phyloP scores from a whole-genome alignment of 2,113 vertebrate species.

The Pollachius pollachius region DNA sequence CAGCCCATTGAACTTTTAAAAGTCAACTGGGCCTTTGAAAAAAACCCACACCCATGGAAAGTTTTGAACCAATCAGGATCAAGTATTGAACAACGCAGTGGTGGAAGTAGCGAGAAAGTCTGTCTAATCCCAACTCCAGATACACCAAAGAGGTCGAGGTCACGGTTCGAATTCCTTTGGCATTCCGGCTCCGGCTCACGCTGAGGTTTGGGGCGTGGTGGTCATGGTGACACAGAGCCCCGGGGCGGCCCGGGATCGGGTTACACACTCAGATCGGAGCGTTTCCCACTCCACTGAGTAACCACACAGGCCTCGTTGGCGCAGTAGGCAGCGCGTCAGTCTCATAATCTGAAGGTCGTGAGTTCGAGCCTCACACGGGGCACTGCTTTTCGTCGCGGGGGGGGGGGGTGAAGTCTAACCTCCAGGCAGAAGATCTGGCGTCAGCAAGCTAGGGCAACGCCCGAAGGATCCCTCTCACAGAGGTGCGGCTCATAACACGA shows the following conservation, averaged over 20 bases:
- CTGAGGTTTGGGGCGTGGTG: background rate
- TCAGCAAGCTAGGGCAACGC: background rate
- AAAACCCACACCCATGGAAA: too few relatives aligned
- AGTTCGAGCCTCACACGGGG: conserved; percentile 45
- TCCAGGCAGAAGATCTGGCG: background rate
- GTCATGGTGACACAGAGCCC: background rate
- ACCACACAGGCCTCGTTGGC: conserved; percentile 11
- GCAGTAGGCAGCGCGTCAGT: conserved; percentile 48
- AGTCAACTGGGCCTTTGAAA: too few relatives aligned
- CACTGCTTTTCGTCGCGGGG: background rate
- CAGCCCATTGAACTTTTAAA: too few relatives aligned
- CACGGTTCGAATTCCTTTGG: conserved; percentile 16
- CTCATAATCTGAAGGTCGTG: conserved; percentile 52
- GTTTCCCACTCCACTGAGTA: background rate
- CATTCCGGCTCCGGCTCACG: conserved; percentile 35
- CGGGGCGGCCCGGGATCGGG: background rate
- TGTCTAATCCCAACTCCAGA: too few relatives aligned
- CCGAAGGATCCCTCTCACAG: too few relatives aligned
- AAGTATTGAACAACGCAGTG: too few relatives aligned
- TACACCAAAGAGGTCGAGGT: too few relatives aligned
- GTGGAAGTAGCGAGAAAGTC: too few relatives aligned
- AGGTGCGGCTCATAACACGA: too few relatives aligned
- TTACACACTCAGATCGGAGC: background rate
- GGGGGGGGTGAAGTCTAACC: background rate
- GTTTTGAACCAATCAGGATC: too few relatives aligned